phyloP scores from a whole-genome alignment of 2,797 vertebrate genomes.

The Microcaecilia unicolor region DNA sequence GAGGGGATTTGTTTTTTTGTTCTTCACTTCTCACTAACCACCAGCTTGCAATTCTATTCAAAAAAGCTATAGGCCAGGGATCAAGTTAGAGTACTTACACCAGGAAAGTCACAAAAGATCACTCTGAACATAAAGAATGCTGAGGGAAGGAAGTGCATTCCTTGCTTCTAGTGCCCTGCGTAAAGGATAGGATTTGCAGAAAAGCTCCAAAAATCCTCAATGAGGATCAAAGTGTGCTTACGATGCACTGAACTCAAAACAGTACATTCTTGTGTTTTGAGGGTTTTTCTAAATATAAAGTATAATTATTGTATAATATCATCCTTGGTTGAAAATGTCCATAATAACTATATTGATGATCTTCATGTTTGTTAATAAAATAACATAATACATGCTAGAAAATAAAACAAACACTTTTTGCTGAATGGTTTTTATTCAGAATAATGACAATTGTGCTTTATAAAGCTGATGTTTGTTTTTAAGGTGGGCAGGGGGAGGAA shows the following conservation, averaged over 20 bases:
- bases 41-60: not conserved
- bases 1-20: slow-evolving; percentile 4
- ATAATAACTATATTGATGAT: no score
- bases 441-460: no score
- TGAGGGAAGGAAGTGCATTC: not conserved
- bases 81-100: slow-evolving; percentile 10
- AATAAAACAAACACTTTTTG: no score
- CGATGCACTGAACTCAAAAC: not conserved
- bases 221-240: not conserved
- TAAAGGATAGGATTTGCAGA: not conserved
- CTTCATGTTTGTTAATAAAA: no score
- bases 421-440: no score
- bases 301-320: no score
- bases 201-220: not conserved
- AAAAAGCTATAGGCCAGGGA: not conserved
- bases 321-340: no score
- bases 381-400: no score
- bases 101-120: slow-evolving; percentile 1
- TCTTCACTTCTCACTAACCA: not conserved
- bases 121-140: not conserved
- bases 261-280: not conserved
- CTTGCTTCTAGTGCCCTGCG: not conserved
- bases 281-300: no score
- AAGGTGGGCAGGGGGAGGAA: no score
- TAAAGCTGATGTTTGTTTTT: no score